Evolutionary conservation across 2,888 invertebrate genomes (phyloP).

Genomic region (Megalurothrips usitatus): DNA sequence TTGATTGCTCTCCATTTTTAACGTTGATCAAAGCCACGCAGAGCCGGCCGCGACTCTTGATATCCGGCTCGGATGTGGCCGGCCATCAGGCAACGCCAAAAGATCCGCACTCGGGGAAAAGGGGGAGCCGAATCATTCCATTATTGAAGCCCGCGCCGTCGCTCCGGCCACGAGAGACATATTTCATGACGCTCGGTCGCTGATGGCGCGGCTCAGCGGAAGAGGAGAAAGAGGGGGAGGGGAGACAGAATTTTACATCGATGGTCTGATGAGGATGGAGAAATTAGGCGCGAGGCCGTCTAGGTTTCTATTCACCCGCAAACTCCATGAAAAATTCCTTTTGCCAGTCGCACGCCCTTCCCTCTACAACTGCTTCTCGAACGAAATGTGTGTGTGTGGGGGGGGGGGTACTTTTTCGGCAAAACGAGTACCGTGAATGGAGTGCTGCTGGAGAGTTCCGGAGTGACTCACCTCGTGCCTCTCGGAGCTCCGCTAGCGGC

Average conservation of each 20-base stretch:
- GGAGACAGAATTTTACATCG: no score
- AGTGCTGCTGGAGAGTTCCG: background rate
- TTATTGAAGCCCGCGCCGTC: background rate
- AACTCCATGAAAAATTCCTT: no score
- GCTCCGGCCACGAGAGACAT: background rate
- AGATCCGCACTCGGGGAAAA: background rate
- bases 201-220: background rate
- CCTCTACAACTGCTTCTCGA: no score
- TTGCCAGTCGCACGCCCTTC: no score
- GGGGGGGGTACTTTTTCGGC: no score
- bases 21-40: slow-evolving; percentile 15
- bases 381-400: no score
- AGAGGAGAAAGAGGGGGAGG: background rate
- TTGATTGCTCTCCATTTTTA: slow-evolving; percentile 9
- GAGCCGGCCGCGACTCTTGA: background rate
- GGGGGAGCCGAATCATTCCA: slow-evolving; percentile 2
- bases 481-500: background rate
- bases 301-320: no score
- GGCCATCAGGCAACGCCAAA: background rate
- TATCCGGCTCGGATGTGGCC: background rate
- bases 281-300: no score
- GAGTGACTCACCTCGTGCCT: background rate
- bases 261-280: no score
- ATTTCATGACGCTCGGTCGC: background rate
- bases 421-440: no score